A percentile compares a stretch with the other conserved stretches of the same genome.
phyloP scores from a whole-genome alignment of 2,888 invertebrate species.

The Chesias legatella region DNA sequence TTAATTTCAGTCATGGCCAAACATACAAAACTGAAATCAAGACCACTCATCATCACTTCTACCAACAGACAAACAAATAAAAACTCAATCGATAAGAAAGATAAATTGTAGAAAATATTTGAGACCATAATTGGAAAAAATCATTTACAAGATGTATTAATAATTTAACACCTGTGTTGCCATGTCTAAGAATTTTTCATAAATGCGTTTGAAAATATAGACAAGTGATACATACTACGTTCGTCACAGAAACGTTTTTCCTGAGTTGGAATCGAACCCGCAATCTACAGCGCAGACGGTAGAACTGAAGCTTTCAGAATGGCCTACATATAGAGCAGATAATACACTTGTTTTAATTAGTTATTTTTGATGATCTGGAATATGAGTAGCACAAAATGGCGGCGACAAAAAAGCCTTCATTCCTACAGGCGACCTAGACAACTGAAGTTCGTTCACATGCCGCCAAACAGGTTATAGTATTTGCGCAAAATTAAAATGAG shows the following conservation, averaged over 20 bases:
- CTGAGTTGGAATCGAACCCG: too few relatives aligned
- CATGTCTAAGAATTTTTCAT: conserved; percentile 52
- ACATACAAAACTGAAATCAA: too few relatives aligned
- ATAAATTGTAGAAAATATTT: too few relatives aligned
- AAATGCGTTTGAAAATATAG: conserved; percentile 53
- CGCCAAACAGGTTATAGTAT: conserved; percentile 25
- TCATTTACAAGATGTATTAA: conserved; percentile 29
- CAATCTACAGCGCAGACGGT: too few relatives aligned
- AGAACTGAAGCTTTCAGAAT: conserved; percentile 30
- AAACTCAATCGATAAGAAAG: too few relatives aligned
- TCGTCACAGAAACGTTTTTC: too few relatives aligned
- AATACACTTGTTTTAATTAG: not conserved
- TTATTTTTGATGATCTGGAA: not conserved
- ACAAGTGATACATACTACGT: too few relatives aligned
- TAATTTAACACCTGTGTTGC: conserved; percentile 42
- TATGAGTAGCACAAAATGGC: conserved; percentile 1
- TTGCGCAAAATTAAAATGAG: conserved; percentile 28
- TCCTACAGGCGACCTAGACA: conserved; percentile 11
- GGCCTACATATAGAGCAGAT: conserved; percentile 10
- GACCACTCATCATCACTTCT: too few relatives aligned
- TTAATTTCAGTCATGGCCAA: too few relatives aligned
- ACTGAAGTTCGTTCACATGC: conserved; percentile 19
- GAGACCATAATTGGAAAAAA: too few relatives aligned
- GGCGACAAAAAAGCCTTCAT: conserved; percentile 4
- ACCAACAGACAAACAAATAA: too few relatives aligned